Percentiles rank a stretch among this genome's conserved stretches.
Evolutionary conservation across 2,797 vertebrate species (phyloP).

Genomic region (Synaphobranchus kaupii): DNA sequence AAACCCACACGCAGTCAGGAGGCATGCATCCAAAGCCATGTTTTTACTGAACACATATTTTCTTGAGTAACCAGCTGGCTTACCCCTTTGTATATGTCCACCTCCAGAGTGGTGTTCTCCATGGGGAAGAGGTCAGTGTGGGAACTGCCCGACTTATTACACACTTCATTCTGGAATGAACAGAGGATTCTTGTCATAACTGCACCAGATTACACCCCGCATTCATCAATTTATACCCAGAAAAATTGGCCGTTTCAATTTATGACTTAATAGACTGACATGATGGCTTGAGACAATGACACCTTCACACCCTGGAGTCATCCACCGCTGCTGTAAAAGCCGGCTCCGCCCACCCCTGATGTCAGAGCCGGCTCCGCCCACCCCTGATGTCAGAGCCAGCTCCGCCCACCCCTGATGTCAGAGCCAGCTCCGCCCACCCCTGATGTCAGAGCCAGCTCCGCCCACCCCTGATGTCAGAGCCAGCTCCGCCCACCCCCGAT

Average conservation of each 20-base stretch:
- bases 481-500: too few relatives aligned
- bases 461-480: neutral
- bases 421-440: too few relatives aligned
- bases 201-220: neutral
- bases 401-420: too few relatives aligned
- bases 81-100: slow-evolving; percentile 97
- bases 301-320: neutral
- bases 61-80: slow-evolving; percentile 24
- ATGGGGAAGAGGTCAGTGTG: slow-evolving; percentile 76
- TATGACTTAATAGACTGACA: neutral
- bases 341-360: neutral
- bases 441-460: neutral
- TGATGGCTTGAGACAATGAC: neutral
- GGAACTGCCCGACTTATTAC: slow-evolving; percentile 65
- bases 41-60: neutral
- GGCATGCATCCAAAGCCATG: neutral
- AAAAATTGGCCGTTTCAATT: neutral
- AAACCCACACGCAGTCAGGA: neutral
- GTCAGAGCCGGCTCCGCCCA: too few relatives aligned
- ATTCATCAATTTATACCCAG: neutral
- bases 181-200: neutral
- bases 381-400: too few relatives aligned
- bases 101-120: slow-evolving; percentile 79
- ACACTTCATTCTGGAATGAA: neutral
- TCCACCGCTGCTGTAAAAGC: neutral